A percentile compares a stretch with the other conserved stretches of the same genome.
Evolutionary conservation across 2,113 vertebrate species (phyloP).

Genomic region (Pipa parva): DNA sequence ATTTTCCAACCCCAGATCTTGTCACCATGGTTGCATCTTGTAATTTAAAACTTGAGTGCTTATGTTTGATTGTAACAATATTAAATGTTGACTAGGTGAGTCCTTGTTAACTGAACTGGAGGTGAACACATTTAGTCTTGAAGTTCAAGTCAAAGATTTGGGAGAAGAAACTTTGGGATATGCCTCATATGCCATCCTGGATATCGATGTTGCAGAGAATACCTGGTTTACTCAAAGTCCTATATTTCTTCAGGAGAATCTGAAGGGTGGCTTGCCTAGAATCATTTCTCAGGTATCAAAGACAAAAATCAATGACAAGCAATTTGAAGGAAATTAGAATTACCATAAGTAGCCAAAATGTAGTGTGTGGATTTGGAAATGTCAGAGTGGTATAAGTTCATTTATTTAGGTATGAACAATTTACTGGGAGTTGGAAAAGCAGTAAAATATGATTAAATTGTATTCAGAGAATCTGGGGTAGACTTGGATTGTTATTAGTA

Average conservation of each 20-base stretch:
- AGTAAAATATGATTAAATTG: too few species aligned
- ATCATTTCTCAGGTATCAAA: constrained; percentile 70
- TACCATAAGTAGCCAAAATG: too few species aligned
- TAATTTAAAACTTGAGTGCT: not conserved
- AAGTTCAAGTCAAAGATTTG: constrained; percentile 74
- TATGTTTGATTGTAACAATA: not conserved
- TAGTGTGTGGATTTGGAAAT: too few species aligned
- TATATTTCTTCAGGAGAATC: constrained; percentile 68
- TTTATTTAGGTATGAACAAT: too few species aligned
- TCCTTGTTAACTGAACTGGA: constrained; percentile 59
- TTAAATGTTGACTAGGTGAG: constrained; percentile 52
- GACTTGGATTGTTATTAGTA: too few species aligned
- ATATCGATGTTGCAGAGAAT: constrained; percentile 64
- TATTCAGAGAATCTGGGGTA: too few species aligned
- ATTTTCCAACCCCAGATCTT: too few species aligned
- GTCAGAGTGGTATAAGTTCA: too few species aligned
- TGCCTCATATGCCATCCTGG: constrained; percentile 62
- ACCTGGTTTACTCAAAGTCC: constrained; percentile 65
- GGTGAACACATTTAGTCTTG: constrained; percentile 66
- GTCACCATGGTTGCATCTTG: too few species aligned
- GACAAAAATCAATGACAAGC: too few species aligned
- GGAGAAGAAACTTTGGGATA: constrained; percentile 64
- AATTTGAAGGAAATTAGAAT: too few species aligned
- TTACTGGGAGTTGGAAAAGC: too few species aligned
- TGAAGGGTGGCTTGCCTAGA: constrained; percentile 64